A percentile compares a stretch with the other conserved stretches of the same genome.
phyloP scores from a whole-genome alignment of 2,113 vertebrate species.

The Tachuris rubrigastra region DNA sequence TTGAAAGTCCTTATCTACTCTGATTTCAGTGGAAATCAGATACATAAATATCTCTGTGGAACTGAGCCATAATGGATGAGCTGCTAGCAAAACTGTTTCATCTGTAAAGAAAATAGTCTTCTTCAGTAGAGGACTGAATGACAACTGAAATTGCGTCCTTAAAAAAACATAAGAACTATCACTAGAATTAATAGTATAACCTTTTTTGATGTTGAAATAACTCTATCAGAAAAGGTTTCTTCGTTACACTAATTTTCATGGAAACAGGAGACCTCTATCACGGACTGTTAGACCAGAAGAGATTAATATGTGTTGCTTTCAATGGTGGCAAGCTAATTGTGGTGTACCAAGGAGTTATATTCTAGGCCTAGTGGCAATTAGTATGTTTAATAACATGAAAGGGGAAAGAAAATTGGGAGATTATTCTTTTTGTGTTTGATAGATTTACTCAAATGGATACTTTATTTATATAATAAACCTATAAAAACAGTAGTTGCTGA shows the following conservation, averaged over 20 bases:
- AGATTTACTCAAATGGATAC: background rate
- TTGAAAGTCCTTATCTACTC: background rate
- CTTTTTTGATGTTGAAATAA: background rate
- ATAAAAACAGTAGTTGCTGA: background rate
- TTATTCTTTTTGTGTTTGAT: background rate
- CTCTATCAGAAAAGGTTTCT: background rate
- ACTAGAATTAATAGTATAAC: background rate
- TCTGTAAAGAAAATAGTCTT: background rate
- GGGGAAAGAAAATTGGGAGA: background rate
- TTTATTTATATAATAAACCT: background rate
- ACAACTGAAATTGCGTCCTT: background rate
- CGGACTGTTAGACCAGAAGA: background rate
- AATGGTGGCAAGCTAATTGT: background rate
- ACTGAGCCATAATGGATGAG: background rate
- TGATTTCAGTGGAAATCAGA: slow-evolving; percentile 3
- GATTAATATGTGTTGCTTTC: background rate
- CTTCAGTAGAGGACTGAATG: background rate
- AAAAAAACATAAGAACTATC: background rate
- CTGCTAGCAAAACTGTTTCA: background rate
- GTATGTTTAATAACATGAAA: background rate
- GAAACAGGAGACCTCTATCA: background rate
- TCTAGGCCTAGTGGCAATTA: background rate
- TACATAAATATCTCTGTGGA: background rate
- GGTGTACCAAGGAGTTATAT: background rate
- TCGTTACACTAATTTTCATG: background rate